A percentile compares a stretch with the other conserved stretches of the same genome.
Evolutionary conservation across 2,797 vertebrate genomes (phyloP).

Genomic region (Glossophaga mutica): DNA sequence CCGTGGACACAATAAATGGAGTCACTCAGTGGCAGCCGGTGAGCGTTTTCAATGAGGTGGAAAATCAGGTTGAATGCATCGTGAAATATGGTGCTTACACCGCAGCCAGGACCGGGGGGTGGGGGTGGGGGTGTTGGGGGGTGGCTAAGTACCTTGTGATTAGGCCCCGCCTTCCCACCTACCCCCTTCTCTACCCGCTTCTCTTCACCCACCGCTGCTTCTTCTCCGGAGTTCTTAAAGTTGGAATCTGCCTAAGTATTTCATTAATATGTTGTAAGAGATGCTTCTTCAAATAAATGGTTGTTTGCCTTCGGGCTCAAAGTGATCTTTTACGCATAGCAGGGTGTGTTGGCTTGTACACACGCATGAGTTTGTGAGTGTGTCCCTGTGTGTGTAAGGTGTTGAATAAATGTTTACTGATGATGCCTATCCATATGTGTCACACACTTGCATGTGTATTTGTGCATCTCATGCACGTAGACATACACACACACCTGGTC

Average conservation of each 20-base stretch:
- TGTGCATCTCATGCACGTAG: not conserved
- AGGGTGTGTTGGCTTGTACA: not conserved
- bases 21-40: constrained; percentile 22
- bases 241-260: constrained; percentile 53
- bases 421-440: not conserved
- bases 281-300: constrained; percentile 23
- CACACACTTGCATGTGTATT: rapidly evolving
- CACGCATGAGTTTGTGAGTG: not conserved
- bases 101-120: not conserved
- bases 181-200: not conserved
- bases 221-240: constrained; percentile 38
- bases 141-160: not conserved
- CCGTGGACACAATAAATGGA: not conserved
- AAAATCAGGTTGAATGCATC: constrained; percentile 48
- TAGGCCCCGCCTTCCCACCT: not conserved
- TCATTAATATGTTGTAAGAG: constrained; percentile 56
- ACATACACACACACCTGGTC: not conserved
- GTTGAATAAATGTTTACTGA: not conserved
- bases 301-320: constrained; percentile 25
- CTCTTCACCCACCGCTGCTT: not conserved
- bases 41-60: constrained; percentile 35
- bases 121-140: not conserved
- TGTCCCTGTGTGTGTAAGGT: not conserved
- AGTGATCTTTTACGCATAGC: not conserved
- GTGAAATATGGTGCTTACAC: not conserved